These are phyloP conservation scores for Drosophila tropicalis DNA, from an alignment of 1,140 invertebrate genomes.

Conservation along the genomic window DNA sequence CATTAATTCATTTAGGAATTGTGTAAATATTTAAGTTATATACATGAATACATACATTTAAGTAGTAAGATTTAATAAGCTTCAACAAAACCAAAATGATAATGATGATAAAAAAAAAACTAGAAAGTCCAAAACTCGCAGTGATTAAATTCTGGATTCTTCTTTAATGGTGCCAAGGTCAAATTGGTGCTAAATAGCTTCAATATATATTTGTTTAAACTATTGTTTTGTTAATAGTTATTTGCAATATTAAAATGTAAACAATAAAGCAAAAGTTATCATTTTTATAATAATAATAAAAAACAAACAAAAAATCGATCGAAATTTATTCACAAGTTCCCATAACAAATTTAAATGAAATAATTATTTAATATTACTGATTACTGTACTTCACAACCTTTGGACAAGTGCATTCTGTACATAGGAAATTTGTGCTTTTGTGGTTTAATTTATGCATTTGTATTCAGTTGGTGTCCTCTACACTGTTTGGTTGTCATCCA, in stretches of 20 bases:
- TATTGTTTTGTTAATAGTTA: slow-evolving; percentile 70
- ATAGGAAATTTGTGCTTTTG: slow-evolving; percentile 70
- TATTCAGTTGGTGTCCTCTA: slow-evolving; percentile 64
- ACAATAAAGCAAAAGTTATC: slow-evolving; percentile 60
- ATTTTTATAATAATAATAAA: slow-evolving; percentile 52
- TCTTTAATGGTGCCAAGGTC: slow-evolving; percentile 44
- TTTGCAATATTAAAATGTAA: slow-evolving; percentile 61
- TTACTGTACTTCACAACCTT: slow-evolving; percentile 50
- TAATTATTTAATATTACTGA: slow-evolving; percentile 5
- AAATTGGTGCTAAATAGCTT: slow-evolving; percentile 40
- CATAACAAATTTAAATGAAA: slow-evolving; percentile 6
- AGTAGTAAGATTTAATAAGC: slow-evolving; percentile 57
- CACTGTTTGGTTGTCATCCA: slow-evolving; percentile 48
- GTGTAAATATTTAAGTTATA: slow-evolving; percentile 69
- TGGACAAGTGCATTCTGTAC: slow-evolving; percentile 76
- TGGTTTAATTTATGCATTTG: slow-evolving; percentile 73
- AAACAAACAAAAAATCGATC: not conserved
- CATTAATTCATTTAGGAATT: slow-evolving; percentile 38
- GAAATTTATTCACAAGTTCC: too few relatives aligned
- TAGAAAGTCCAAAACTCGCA: slow-evolving; percentile 30
- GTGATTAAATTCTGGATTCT: slow-evolving; percentile 54
- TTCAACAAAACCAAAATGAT: slow-evolving; percentile 40
- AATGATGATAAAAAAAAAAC: not conserved
- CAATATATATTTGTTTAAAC: slow-evolving; percentile 47
- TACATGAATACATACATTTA: slow-evolving; percentile 30